phyloP scores from a whole-genome alignment of 1,140 invertebrate genomes.

The Conopomorpha cramerella region DNA sequence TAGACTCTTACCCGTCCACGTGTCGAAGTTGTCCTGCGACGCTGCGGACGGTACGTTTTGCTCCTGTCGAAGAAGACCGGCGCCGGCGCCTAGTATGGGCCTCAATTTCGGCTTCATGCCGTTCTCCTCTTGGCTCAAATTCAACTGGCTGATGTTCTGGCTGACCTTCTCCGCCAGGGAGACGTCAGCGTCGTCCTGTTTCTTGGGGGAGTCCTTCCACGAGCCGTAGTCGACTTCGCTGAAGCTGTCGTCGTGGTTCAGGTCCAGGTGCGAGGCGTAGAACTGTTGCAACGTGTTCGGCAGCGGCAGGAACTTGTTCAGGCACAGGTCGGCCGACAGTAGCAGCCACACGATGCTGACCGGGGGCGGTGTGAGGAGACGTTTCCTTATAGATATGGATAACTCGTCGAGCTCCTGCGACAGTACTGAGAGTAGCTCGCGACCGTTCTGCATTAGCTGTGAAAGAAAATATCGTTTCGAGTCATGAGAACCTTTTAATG shows the following conservation, averaged over 20 bases:
- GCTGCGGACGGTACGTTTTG: slow-evolving; percentile 13
- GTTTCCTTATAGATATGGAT: slow-evolving; percentile 36
- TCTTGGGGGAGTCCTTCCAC: slow-evolving; percentile 37
- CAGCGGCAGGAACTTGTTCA: slow-evolving; percentile 47
- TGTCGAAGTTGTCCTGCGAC: slow-evolving; percentile 29
- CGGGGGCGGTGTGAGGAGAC: slow-evolving; percentile 33
- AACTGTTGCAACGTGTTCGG: slow-evolving; percentile 46
- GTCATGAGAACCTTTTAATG: too few relatives aligned
- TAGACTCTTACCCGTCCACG: slow-evolving; percentile 29
- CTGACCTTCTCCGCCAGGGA: slow-evolving; percentile 19
- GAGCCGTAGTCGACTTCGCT: slow-evolving; percentile 47
- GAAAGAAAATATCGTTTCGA: slow-evolving; percentile 9
- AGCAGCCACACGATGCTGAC: slow-evolving; percentile 43
- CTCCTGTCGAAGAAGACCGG: slow-evolving; percentile 33
- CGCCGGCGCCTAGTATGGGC: slow-evolving; percentile 44
- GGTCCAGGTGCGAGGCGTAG: slow-evolving; percentile 40
- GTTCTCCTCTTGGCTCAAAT: slow-evolving; percentile 30
- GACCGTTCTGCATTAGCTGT: slow-evolving; percentile 50
- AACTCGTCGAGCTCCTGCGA: slow-evolving; percentile 39
- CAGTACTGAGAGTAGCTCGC: slow-evolving; percentile 33
- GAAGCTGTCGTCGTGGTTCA: slow-evolving; percentile 34
- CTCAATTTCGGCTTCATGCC: slow-evolving; percentile 33
- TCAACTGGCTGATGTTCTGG: slow-evolving; percentile 31
- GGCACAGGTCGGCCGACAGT: slow-evolving; percentile 36
- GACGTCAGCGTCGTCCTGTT: slow-evolving; percentile 15